Evolutionary conservation across 2,888 invertebrate genomes (phyloP), one percentile per base, ranked within the genome.

Genomic region (Congeria kusceri): DNA sequence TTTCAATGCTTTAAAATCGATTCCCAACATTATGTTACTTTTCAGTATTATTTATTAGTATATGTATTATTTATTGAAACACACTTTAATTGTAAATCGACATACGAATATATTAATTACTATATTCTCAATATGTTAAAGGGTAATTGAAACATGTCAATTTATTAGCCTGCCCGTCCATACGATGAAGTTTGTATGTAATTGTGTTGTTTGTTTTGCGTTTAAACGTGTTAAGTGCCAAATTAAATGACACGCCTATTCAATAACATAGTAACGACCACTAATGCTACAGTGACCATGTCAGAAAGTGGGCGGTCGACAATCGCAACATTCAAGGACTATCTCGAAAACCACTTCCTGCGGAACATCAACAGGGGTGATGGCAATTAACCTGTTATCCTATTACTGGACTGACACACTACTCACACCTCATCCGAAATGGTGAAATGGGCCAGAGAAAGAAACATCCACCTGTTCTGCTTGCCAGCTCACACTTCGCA

Each of bases 271-370:
- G 67, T 67, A 23, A 57, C 77, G 15, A 39, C 49, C 62, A 56
- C 57, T 25, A 62, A 71, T n/a, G 63, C 57, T 0, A 56, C 18
- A 13, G 70, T 56, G 1, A 63, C 27, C 9, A 57, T 77, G 62
- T 71, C 66, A 2, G 71, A 77, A 11, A 57, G 32, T 20, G 77
- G 66, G 1, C 70, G 77, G 71, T 77, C 66, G 5, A 77, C 65
- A 39, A n/a, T 23, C 13, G 32, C 28, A 18, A 62, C 71, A 25
- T 77, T 77, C 29, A 56, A 63, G 28, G 7, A 46, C 18, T 74
- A 68, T 27, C 68, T 68, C 4, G 75, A 75, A 20, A 20, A 68
- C 18, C 68, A 75, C 49, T 75, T 75, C 32, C 56, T 75, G 15
- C 63, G 13, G 53, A 5, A 53, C 23, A 15, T 53, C 20, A 53